These are phyloP conservation scores for Nanger granti DNA, from an alignment of 2,113 vertebrate species.

Conservation along the genomic window DNA sequence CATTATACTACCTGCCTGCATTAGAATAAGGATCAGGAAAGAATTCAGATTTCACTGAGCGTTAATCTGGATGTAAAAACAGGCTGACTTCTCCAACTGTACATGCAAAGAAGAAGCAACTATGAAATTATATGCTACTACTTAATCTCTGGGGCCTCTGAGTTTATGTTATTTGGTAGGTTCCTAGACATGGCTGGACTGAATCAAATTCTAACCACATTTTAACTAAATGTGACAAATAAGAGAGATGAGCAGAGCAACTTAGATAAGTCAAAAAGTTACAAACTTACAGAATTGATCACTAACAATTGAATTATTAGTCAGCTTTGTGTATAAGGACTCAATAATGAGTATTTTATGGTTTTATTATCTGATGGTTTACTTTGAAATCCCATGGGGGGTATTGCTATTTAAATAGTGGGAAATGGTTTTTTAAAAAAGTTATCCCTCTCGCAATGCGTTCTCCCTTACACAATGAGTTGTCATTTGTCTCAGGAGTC, in stretches of 20 bases:
- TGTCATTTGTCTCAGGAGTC: background rate
- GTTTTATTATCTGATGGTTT: background rate
- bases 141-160: background rate
- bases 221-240: background rate
- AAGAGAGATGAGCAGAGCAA: background rate
- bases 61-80: background rate
- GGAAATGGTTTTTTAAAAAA: background rate
- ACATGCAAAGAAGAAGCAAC: background rate
- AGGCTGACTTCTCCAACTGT: background rate
- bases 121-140: background rate
- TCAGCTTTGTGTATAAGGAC: background rate
- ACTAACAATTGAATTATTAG: background rate
- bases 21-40: background rate
- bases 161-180: background rate
- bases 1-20: background rate
- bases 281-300: background rate
- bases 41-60: background rate
- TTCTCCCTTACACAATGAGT: background rate
- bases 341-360: background rate
- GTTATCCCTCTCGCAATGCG: background rate
- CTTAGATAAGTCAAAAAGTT: background rate
- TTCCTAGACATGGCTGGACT: background rate
- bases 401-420: background rate
- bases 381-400: background rate
- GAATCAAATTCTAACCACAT: background rate